Evolutionary conservation across 2,888 invertebrate genomes (phyloP), one percentile per base, ranked within the genome.

Genomic region (Macroteleia sp.): DNA sequence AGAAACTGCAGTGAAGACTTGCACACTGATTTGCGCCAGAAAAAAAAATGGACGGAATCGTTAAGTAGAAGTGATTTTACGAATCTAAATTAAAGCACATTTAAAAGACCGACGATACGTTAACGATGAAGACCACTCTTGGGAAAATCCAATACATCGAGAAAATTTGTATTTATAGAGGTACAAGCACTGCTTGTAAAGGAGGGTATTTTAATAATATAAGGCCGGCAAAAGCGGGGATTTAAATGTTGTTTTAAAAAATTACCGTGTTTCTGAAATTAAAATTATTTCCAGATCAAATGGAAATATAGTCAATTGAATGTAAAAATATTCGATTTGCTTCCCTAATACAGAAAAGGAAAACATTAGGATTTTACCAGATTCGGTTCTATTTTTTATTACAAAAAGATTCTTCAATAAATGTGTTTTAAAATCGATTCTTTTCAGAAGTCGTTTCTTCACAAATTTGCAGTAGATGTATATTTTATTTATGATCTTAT

Each of bases 41-140:
- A n/a, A 61, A 57, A 57, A 64, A 57, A 64, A 41, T 34, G 17
- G 19, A 17, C 39, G 10, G 76, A 70, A 76, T 76, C 52, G 52
- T 70, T 76, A 76, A 70, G 52, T 14, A 48, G 69, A 70, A 50
- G 76, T 70, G 57, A 76, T 76, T 64, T 76, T 61, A 16, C 48
- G 69, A 69, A 64, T 76, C 57, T 50, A 62, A 69, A 69, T 64
- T 76, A 69, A 66, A 66, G 44, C 32, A 50, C 62, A 75, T 75
- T 62, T 67, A 66, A 67, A 67, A 75, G 74, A 67, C 66, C 57
- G 73, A 64, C 73, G 62, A 48, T 59, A n/a, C 22, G 17, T 30
- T 70, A 54, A 57, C 62, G 71, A 73, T 73, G 50, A 57, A 42
- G 25, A 34, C 48, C 28, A 41, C 17, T 32, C 42, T 64, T 67